Conservation (phyloP, 1,140 invertebrate genomes). For the Rhagoletis zephyria region DNA sequence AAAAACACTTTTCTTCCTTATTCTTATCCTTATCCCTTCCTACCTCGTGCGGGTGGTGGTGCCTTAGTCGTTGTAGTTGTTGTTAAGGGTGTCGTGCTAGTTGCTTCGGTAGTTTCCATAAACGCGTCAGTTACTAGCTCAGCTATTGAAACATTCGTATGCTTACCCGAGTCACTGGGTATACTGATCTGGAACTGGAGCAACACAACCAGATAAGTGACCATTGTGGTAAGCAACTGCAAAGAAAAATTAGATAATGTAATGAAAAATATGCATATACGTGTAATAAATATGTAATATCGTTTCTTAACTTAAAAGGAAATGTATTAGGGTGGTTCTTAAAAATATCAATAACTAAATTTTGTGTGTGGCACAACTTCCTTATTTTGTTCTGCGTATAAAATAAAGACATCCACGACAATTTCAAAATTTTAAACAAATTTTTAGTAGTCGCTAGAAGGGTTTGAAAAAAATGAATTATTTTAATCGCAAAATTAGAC, state of each 20-base stretch:
- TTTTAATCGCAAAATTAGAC: no score
- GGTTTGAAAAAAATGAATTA: no score
- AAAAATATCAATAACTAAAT: no score
- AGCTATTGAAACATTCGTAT: conserved; percentile 60
- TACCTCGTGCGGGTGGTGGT: conserved; percentile 19
- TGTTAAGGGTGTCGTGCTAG: conserved; percentile 55
- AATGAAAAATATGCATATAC: no score
- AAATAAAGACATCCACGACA: no score
- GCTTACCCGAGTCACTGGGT: conserved; percentile 72
- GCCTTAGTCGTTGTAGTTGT: conserved; percentile 56
- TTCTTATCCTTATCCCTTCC: conserved; percentile 41
- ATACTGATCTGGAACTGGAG: conserved; percentile 82
- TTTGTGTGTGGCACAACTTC: no score
- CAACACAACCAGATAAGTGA: conserved; percentile 80
- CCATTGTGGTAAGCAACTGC: conserved; percentile 80
- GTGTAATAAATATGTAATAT: no score
- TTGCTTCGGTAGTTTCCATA: conserved; percentile 62
- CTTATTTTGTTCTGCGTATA: no score
- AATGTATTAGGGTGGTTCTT: no score
- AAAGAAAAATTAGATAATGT: conserved; percentile 10
- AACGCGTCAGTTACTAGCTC: conserved; percentile 63
- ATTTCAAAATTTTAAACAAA: no score
- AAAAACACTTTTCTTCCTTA: background rate
- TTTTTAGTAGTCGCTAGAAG: no score
- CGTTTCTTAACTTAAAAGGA: no score